These are phyloP conservation scores for Ruditapes philippinarum DNA, from an alignment of 1,140 invertebrate species.

Conservation along the genomic window DNA sequence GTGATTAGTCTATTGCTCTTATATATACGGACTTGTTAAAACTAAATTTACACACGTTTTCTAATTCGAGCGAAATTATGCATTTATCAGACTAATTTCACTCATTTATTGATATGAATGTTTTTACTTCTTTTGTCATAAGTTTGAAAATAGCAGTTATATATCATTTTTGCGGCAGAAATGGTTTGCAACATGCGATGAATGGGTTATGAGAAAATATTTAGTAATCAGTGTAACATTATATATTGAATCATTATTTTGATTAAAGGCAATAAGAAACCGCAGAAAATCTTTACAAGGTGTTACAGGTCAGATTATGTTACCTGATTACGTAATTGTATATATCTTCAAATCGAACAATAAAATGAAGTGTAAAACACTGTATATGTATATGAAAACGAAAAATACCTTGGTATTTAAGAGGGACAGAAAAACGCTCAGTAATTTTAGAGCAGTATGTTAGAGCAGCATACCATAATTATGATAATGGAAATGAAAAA, in stretches of 20 bases:
- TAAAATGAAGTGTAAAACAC: too few species aligned
- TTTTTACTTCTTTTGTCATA: background rate
- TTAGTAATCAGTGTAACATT: background rate
- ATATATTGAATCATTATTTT: background rate
- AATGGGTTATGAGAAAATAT: background rate
- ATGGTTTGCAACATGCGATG: background rate
- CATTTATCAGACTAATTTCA: background rate
- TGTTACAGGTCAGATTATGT: background rate
- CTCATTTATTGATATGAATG: background rate
- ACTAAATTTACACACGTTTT: background rate
- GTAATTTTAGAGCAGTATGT: too few species aligned
- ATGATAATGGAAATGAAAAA: too few species aligned
- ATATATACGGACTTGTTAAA: background rate
- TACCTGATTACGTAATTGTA: conserved; percentile 3
- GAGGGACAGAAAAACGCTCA: too few species aligned
- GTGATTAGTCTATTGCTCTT: background rate
- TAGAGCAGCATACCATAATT: too few species aligned
- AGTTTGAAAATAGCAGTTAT: too few species aligned
- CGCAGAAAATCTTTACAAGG: conserved; percentile 1
- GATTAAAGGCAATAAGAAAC: background rate
- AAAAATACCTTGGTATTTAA: too few species aligned
- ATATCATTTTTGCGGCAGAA: background rate
- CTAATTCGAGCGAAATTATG: background rate
- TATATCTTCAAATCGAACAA: too few species aligned
- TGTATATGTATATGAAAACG: too few species aligned